Percentiles rank a stretch among this genome's conserved stretches.
Conservation (phyloP, 2,888 invertebrate species). For the Cepaea hortensis region DNA sequence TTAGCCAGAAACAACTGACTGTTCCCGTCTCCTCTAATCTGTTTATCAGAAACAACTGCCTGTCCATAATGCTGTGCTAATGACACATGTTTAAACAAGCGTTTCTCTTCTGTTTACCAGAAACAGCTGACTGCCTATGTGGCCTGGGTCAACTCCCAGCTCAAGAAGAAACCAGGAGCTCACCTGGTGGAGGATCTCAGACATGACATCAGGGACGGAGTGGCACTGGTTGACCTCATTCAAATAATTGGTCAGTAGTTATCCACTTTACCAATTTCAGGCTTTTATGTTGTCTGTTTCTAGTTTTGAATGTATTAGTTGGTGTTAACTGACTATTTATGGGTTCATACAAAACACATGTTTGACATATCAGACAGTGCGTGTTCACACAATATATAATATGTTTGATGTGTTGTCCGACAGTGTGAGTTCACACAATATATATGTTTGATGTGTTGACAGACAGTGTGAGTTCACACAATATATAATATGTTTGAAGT, state of each 20-base stretch:
- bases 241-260: constrained; percentile 29
- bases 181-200: constrained; percentile 76
- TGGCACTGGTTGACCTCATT: constrained; percentile 35
- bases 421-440: too few species aligned
- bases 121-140: constrained; percentile 57
- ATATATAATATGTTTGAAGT: too few species aligned
- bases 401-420: too few species aligned
- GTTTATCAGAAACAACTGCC: neutral
- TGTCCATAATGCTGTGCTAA: too few species aligned
- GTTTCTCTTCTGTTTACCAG: neutral
- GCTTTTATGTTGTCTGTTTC: neutral
- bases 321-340: too few species aligned
- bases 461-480: too few species aligned
- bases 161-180: constrained; percentile 75
- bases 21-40: neutral
- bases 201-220: constrained; percentile 63
- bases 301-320: neutral
- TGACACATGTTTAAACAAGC: neutral
- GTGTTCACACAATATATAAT: too few species aligned
- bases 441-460: too few species aligned
- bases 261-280: neutral
- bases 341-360: too few species aligned
- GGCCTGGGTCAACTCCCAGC: constrained; percentile 78
- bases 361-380: too few species aligned
- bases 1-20: too few species aligned